These are phyloP conservation scores for Cyclina sinensis DNA, from an alignment of 1,140 invertebrate species.

Conservation along the genomic window DNA sequence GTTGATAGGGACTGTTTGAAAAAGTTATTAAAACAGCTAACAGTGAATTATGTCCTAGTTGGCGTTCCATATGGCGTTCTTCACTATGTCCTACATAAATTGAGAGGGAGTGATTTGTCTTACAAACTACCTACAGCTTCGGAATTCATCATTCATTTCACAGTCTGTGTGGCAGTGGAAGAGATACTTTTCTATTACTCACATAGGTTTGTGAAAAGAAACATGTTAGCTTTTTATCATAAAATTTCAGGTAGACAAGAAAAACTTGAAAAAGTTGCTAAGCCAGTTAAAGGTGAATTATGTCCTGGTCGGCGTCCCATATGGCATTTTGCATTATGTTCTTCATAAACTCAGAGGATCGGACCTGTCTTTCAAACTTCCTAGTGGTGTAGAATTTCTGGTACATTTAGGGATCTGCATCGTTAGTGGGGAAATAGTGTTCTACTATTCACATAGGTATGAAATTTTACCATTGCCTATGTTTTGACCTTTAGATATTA, in stretches of 20 bases:
- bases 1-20: slow-evolving; percentile 78
- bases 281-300: slow-evolving; percentile 92
- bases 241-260: slow-evolving; percentile 77
- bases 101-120: slow-evolving; percentile 90
- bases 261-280: slow-evolving; percentile 88
- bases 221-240: too few relatives aligned
- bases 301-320: slow-evolving; percentile 90
- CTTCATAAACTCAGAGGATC: slow-evolving; percentile 91
- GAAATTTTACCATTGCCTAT: too few relatives aligned
- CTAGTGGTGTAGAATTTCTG: slow-evolving; percentile 92
- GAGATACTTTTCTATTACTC: slow-evolving; percentile 96
- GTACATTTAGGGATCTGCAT: slow-evolving; percentile 92
- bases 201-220: slow-evolving; percentile 89
- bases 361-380: slow-evolving; percentile 90
- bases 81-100: slow-evolving; percentile 90
- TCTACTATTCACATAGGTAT: slow-evolving; percentile 95
- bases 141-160: slow-evolving; percentile 92
- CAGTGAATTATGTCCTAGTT: slow-evolving; percentile 93
- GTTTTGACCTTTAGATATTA: too few relatives aligned
- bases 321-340: slow-evolving; percentile 89
- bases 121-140: slow-evolving; percentile 92
- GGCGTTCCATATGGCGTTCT: slow-evolving; percentile 90
- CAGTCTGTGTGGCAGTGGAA: slow-evolving; percentile 92
- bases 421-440: slow-evolving; percentile 93
- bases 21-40: slow-evolving; percentile 90